Conservation (phyloP, 2,888 invertebrate species). For the Trachelus tabidus region DNA sequence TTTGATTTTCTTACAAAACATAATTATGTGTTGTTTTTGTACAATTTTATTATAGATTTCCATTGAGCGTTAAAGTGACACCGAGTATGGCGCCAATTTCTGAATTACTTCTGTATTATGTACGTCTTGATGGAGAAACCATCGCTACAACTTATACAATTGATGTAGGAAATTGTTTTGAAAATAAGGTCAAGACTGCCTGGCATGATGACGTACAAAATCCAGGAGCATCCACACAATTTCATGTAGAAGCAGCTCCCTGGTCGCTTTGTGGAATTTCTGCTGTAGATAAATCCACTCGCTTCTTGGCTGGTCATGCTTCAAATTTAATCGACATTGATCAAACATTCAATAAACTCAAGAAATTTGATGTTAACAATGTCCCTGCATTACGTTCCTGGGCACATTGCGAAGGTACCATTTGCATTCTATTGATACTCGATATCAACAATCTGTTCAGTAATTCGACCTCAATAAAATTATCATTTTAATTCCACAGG, state of each 20-base stretch:
- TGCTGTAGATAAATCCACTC: constrained; percentile 71
- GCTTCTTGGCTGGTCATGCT: constrained; percentile 57
- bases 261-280: constrained; percentile 72
- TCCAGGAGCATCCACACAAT: constrained; percentile 68
- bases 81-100: constrained; percentile 67
- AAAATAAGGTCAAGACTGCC: constrained; percentile 68
- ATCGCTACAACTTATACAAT: constrained; percentile 69
- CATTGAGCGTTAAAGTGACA: constrained; percentile 66
- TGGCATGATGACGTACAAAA: constrained; percentile 67
- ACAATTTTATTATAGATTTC: constrained; percentile 57
- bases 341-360: constrained; percentile 52
- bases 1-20: background rate
- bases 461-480: background rate
- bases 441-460: constrained; percentile 4
- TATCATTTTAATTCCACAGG: background rate
- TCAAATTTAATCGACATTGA: constrained; percentile 41
- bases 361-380: constrained; percentile 50
- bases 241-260: constrained; percentile 68
- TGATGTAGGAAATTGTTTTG: constrained; percentile 69
- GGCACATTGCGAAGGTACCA: constrained; percentile 56
- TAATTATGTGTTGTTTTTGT: background rate
- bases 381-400: constrained; percentile 33
- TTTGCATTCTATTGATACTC: constrained; percentile 15
- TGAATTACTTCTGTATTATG: constrained; percentile 70
- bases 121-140: constrained; percentile 69